Conservation (phyloP, 2,113 vertebrate species). For the Rattus rattus region DNA sequence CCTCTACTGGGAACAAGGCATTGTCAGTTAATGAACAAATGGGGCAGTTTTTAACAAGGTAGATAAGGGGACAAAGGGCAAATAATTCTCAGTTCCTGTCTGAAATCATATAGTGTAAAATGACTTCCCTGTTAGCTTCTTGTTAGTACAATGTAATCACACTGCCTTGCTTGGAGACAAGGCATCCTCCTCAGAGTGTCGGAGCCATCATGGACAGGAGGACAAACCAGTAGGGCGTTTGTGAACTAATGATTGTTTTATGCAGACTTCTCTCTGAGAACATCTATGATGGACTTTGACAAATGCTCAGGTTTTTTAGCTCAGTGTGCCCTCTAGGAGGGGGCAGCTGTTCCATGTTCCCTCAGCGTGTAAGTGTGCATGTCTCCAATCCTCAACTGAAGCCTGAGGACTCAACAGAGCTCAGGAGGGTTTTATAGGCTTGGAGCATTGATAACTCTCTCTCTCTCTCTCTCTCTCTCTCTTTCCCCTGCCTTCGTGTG, state of each 20-base stretch:
- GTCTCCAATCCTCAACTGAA: not conserved
- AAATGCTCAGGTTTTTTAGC: not conserved
- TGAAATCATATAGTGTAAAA: not conserved
- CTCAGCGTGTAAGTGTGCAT: rapidly evolving
- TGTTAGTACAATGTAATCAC: not conserved
- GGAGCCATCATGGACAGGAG: not conserved
- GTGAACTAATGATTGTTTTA: not conserved
- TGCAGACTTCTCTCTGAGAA: not conserved
- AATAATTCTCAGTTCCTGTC: not conserved
- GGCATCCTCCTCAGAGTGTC: not conserved
- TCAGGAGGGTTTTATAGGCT: not conserved
- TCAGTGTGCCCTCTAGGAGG: not conserved
- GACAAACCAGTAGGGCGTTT: not conserved
- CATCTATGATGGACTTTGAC: not conserved
- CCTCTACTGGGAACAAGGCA: conserved; percentile 43
- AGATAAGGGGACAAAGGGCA: not conserved
- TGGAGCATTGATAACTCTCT: conserved; percentile 56
- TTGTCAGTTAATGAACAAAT: not conserved
- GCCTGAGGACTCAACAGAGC: not conserved
- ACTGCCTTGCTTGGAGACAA: not conserved
- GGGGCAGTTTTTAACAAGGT: not conserved
- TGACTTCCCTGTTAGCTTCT: not conserved
- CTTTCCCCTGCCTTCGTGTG: conserved; percentile 37
- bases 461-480: conserved; percentile 70
- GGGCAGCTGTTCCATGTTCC: not conserved